Evolutionary conservation across 2,113 vertebrate species (phyloP).

Genomic region (Pontoporia blainvillei): DNA sequence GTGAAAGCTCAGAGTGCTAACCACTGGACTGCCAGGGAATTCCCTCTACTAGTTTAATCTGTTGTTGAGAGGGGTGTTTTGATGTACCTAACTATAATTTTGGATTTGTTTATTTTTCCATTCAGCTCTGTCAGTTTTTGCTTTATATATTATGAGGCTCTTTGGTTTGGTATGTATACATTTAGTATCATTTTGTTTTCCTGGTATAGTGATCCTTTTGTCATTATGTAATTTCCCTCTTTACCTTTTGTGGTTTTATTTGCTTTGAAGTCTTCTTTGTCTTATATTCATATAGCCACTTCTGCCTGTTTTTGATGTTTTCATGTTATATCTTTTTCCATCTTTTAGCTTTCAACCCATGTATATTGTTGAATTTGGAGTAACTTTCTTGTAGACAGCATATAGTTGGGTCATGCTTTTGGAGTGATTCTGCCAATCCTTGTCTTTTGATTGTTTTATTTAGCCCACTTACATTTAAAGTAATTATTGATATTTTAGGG

Average conservation of each 20-base stretch:
- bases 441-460: not conserved
- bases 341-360: not conserved
- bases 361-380: not conserved
- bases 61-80: too few species aligned
- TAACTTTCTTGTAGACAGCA: not conserved
- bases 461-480: not conserved
- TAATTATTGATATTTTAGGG: too few species aligned
- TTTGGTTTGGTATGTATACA: not conserved
- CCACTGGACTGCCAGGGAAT: too few species aligned
- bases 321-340: not conserved
- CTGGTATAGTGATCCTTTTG: not conserved
- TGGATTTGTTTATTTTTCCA: too few species aligned
- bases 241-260: not conserved
- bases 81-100: too few species aligned
- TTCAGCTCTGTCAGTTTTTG: too few species aligned
- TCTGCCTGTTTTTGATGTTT: not conserved
- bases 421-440: not conserved
- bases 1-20: too few species aligned
- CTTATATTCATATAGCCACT: not conserved
- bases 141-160: too few species aligned
- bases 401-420: not conserved
- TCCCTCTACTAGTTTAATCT: too few species aligned
- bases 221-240: not conserved
- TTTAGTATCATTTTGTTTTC: not conserved
- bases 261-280: not conserved